Evolutionary conservation across 1,140 invertebrate genomes (phyloP).

Genomic region (Aphelenchoides avenae): DNA sequence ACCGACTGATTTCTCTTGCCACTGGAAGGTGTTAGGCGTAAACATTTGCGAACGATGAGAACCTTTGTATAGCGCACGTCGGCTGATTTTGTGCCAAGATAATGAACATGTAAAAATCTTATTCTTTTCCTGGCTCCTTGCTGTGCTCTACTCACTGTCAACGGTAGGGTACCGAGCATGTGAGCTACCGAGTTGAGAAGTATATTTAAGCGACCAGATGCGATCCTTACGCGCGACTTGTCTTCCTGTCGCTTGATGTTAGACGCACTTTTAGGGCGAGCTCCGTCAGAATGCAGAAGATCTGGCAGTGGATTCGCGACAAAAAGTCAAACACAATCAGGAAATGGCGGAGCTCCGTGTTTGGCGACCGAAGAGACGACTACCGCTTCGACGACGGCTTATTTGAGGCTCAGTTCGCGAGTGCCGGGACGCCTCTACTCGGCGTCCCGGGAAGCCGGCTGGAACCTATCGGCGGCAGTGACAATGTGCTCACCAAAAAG

Average conservation of each 20-base stretch:
- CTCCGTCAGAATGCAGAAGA: constrained; percentile 25
- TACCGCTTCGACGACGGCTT: constrained; percentile 16
- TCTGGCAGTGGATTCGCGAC: constrained; percentile 43
- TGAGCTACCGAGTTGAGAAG: background rate
- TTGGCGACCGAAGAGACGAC: background rate
- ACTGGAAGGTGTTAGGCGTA: too few relatives aligned
- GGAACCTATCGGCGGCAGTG: constrained; percentile 18
- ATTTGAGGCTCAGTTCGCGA: background rate
- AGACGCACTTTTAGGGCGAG: background rate
- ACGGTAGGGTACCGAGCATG: background rate
- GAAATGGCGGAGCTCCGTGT: constrained; percentile 35
- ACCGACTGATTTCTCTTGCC: too few relatives aligned
- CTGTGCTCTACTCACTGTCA: too few relatives aligned
- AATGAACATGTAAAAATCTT: background rate
- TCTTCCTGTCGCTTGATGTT: background rate
- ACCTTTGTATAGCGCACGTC: too few relatives aligned
- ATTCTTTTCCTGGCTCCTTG: constrained; percentile 1
- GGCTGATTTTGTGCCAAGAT: too few relatives aligned
- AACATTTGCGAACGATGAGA: too few relatives aligned
- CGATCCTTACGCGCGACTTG: background rate
- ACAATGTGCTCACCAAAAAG: constrained; percentile 11
- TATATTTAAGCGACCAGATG: background rate
- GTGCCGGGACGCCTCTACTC: constrained; percentile 7
- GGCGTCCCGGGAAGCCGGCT: constrained; percentile 4
- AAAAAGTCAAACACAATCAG: constrained; percentile 38